phyloP scores from a whole-genome alignment of 1,140 invertebrate species.

The Drosophila pseudoobscura region DNA sequence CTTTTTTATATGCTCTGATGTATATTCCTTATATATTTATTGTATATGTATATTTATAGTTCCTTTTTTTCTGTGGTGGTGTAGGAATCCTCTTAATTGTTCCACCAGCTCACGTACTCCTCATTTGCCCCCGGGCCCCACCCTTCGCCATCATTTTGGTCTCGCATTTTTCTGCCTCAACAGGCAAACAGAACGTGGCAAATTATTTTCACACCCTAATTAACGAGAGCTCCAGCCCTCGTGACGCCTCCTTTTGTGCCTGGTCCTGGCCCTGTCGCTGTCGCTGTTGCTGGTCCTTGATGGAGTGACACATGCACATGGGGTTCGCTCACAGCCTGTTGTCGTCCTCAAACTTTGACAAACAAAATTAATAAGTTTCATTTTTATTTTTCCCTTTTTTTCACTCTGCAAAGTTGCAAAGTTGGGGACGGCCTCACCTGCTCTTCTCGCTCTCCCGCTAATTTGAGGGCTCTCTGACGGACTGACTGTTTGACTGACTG shows the following conservation, averaged over 20 bases:
- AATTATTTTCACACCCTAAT: conserved; percentile 63
- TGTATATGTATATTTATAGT: neutral
- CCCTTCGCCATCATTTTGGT: neutral
- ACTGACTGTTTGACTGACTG: conserved; percentile 14
- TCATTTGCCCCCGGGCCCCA: neutral
- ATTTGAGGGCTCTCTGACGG: conserved; percentile 39
- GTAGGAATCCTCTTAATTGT: conserved; percentile 23
- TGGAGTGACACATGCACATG: conserved; percentile 41
- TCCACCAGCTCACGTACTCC: conserved; percentile 44
- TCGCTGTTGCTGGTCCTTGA: conserved; percentile 16
- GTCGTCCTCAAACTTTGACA: conserved; percentile 37
- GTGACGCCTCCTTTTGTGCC: neutral
- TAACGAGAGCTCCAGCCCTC: conserved; percentile 17
- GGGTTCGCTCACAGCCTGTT: conserved; percentile 26
- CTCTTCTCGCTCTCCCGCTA: conserved; percentile 17
- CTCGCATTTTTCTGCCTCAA: conserved; percentile 22
- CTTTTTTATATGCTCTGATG: conserved; percentile 8
- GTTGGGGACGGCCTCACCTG: neutral
- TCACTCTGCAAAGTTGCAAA: neutral
- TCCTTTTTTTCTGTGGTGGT: no score
- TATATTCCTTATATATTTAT: neutral
- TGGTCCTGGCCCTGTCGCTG: conserved; percentile 6
- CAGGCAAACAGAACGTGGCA: conserved; percentile 43
- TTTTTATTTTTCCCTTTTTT: conserved; percentile 24
- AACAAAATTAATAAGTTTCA: conserved; percentile 56